Conservation (phyloP, 2,113 vertebrate species). For the Ptychochromis oligacanthus region DNA sequence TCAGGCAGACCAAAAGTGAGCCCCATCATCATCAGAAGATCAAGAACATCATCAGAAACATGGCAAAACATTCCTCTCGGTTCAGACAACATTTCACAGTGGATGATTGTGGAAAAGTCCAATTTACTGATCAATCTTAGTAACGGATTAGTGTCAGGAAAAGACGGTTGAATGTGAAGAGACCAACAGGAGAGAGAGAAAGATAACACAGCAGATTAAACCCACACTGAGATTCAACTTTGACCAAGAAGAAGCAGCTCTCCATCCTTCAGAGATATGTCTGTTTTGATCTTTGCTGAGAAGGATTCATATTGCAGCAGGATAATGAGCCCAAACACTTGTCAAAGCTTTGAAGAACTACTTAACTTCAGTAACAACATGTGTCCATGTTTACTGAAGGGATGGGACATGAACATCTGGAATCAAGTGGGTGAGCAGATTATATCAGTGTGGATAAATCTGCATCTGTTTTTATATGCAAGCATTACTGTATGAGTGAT, state of each 20-base stretch:
- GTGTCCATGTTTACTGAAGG: not conserved
- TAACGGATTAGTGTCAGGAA: rapidly evolving
- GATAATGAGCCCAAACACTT: not conserved
- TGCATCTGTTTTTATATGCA: not conserved
- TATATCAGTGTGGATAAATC: not conserved
- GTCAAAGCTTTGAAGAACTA: not conserved
- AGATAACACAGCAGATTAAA: not conserved
- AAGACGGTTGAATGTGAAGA: not conserved
- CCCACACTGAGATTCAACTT: not conserved
- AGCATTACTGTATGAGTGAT: not conserved
- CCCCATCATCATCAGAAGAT: not conserved
- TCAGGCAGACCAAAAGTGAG: not conserved
- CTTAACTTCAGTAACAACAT: not conserved
- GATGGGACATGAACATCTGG: not conserved
- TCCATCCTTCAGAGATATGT: not conserved
- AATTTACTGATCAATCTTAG: not conserved
- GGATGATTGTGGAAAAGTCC: not conserved
- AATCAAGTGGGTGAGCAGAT: not conserved
- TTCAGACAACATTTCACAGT: not conserved
- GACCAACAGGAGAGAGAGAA: no score
- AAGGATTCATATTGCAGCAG: not conserved
- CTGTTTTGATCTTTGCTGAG: not conserved
- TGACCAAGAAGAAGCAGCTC: not conserved
- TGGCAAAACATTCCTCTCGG: not conserved
- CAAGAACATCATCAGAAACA: not conserved